Base-by-base conservation (phyloP, 23 tunicate genomes). In the Diplosoma virens region DNA sequence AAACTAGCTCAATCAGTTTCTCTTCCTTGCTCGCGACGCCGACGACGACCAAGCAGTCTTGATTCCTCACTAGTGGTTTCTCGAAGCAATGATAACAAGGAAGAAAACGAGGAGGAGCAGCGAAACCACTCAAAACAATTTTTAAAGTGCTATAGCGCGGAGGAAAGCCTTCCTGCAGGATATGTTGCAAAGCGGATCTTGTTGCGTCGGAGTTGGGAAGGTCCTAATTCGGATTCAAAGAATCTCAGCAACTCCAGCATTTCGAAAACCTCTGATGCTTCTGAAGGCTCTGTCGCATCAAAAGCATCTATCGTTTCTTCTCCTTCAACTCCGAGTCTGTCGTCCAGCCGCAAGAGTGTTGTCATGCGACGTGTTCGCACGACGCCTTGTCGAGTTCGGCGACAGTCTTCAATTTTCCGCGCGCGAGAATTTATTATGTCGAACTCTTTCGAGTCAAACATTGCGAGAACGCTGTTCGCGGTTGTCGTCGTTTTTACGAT, bases 381-480 rank as follows among this genome's bases (percentile, higher is more conserved):
- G 27, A 25, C 80, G 22, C 18, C 72, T 32, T 25, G 66, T n/a
- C 60, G 80, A 21, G 68, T n/a, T 0, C 75, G 81, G 22, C 34
- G 93, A 63, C 46, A 59, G 22, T 90, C 97, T 3, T 84, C 97
- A 16, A 58, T 90, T 24, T 74, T 53, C 45, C 52, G 84, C 2
- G 96, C 96, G 37, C 46, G 74, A 9, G 82, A 84, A 35, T 37
- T 90, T 32, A 31, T 90, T 0, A 59, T 58, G 33, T 59, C 81
- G 29, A 84, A 76, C 2, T 84, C 97, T 9, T 67, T 67, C 47
- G 97, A 90, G 54, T 58, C 87, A 20, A 84, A 76, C 59, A 90
- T 90, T 33, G 88, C 90, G 25, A 90, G 85, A 74, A 90, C 97
- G 25, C 86, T 90, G 16, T 32, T 82, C 36, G 84, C 88, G 18